Base-by-base conservation (phyloP, 2,888 invertebrate species). In the Tinea trinotella region DNA sequence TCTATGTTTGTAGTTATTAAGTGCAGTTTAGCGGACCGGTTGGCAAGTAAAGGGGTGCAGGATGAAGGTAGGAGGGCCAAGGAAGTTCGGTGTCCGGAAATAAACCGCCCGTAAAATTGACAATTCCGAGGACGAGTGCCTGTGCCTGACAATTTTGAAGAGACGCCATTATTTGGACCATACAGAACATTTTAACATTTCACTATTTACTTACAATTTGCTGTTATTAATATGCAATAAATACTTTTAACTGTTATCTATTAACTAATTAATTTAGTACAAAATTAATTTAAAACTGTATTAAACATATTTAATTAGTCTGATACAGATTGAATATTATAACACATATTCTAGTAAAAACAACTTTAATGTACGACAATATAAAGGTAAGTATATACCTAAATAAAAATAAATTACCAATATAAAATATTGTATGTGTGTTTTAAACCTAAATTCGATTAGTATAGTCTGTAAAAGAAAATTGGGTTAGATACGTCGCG, bases 61-160 rank as follows among this genome's bases (percentile, higher is more conserved):
- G 67, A 59, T 60, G 57, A 57, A 56, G 36, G 63, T 65, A 64
- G 64, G 71, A 70, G 70, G 67, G 67, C 79, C 74, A 76, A 76
- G 81, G 82, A 82, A 79, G 76, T 77, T 82, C 77, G 78, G 83
- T 87, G 83, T 83, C 85, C 86, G 85, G 83, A 82, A 87, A 85
- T 88, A 89, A 90, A 89, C 89, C 88, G 87, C 81, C 88, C 88
- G 90, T 89, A 90, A 90, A 90, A 90, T 90, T 90, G 89, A 79
- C 90, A 89, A 89, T 90, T 89, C 87, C 88, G 77, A 77, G 75
- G 75, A 75, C 64, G 64, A 70, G 74, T 71, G 74, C 71, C 70
- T 71, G 76, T 66, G 63, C 66, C 66, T 76, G 77, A 78, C 76
- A 71, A 77, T 78, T 76, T 71, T 70, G 74, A 75, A 72, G 59